Evolutionary conservation across 2,113 vertebrate species (phyloP).

Genomic region (Noctilio leporinus): DNA sequence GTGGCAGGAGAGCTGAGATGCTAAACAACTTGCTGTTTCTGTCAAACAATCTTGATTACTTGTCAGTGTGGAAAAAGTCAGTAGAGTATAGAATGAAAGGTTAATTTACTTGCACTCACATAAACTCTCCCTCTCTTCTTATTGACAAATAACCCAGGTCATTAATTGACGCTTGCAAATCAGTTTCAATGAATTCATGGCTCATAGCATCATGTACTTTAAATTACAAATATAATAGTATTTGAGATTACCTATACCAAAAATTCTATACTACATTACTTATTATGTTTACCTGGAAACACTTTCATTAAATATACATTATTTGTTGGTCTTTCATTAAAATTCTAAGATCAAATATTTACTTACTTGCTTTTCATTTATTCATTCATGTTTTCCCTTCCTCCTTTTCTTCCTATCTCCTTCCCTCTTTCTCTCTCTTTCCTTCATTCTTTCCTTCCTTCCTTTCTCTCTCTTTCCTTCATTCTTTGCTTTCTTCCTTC

Average conservation of each 20-base stretch:
- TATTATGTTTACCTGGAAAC: neutral
- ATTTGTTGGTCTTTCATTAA: neutral
- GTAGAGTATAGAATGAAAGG: conserved; percentile 38
- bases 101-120: conserved; percentile 59
- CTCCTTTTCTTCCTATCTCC: neutral
- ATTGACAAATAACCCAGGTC: conserved; percentile 56
- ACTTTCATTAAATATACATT: neutral
- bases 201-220: neutral
- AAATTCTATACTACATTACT: neutral
- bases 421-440: neutral
- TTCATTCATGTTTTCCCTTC: neutral
- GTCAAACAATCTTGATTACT: conserved; percentile 65
- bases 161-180: conserved; percentile 57
- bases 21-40: conserved; percentile 64
- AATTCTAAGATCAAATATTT: conserved; percentile 18
- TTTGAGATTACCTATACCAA: neutral
- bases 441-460: neutral
- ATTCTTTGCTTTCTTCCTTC: too few relatives aligned
- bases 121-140: conserved; percentile 33
- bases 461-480: neutral
- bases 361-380: neutral
- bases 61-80: conserved; percentile 34
- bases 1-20: conserved; percentile 45
- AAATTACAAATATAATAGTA: conserved; percentile 33
- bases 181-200: conserved; percentile 33